Evolutionary conservation across 2,113 vertebrate species (phyloP).

Genomic region (Fulmarus glacialis): DNA sequence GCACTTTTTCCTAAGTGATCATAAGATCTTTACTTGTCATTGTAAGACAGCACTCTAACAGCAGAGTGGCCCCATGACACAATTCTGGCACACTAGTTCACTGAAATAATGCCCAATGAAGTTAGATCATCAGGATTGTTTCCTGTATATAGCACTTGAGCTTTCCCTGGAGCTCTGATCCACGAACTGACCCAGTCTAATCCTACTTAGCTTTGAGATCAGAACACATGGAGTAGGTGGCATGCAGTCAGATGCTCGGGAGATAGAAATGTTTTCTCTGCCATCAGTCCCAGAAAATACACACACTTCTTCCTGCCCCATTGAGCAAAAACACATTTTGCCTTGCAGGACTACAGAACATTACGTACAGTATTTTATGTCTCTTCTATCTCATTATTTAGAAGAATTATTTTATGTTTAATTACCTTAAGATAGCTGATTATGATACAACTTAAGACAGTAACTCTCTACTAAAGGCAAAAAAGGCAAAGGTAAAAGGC

Average conservation of each 20-base stretch:
- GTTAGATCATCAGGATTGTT: background rate
- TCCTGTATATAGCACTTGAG: background rate
- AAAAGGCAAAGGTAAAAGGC: background rate
- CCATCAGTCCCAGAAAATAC: background rate
- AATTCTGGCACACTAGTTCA: background rate
- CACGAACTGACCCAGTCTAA: background rate
- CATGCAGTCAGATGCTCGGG: background rate
- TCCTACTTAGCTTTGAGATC: background rate
- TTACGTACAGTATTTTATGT: background rate
- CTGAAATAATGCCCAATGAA: conserved; percentile 10
- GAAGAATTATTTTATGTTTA: background rate
- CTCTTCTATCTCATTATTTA: background rate
- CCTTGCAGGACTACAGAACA: background rate
- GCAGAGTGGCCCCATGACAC: background rate
- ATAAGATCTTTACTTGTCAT: background rate
- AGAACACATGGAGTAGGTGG: background rate
- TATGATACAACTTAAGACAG: background rate
- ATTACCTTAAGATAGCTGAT: background rate
- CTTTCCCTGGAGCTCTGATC: background rate
- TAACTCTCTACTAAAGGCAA: background rate
- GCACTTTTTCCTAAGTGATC: background rate
- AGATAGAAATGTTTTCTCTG: background rate
- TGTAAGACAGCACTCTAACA: background rate
- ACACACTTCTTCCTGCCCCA: background rate
- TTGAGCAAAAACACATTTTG: rapidly evolving